Base-by-base conservation (phyloP, 1,140 invertebrate genomes). In the Mycetomoellerius zeteki region DNA sequence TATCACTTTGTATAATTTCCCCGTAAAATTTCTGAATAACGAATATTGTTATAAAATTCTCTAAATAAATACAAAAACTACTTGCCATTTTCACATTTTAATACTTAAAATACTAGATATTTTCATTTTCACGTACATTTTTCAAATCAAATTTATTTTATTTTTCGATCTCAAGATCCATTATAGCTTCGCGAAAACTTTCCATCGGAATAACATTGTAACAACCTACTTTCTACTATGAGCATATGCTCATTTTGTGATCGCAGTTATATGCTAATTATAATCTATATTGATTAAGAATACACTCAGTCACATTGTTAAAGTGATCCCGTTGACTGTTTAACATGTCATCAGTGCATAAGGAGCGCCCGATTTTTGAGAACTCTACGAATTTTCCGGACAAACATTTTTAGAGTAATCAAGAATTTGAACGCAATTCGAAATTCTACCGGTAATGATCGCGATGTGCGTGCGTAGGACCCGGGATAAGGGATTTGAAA, bases 401-500 rank as follows among this genome's bases (percentile, higher is more conserved):
- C 50, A 7, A 21, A 56, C 64, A 67, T n/a, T 75, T 75, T 75
- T 6, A 19, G 12, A 65, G 10, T 21, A 16, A 12, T 21, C n/a
- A 52, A 33, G n/a, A 37, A n/a, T 24, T 14, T 3, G 21, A 47
- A 43, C 37, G 21, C 10, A 16, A 60, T 24, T 43, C 47, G 21
- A 54, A 10, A 33, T 52, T 27, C 14, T 67, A 24, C 33, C 24
- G 24, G 14, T 67, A 37, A 78, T 33, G 16, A 52, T 19, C 19
- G 60, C n/a, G 33, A 30, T 10, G 37, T 33, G 24, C 30, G 37
- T 33, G 50, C 33, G 52, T 82, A 24, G 52, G 37, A 72, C 14
- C 6, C 43, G 27, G 43, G 37, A 33, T 12, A 60, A 65, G 60
- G n/a, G n/a, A 60, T 73, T 64, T 27, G 58, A 84, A 81, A 82